Conservation (phyloP, 2,797 vertebrate species). For the Merluccius polli region DNA sequence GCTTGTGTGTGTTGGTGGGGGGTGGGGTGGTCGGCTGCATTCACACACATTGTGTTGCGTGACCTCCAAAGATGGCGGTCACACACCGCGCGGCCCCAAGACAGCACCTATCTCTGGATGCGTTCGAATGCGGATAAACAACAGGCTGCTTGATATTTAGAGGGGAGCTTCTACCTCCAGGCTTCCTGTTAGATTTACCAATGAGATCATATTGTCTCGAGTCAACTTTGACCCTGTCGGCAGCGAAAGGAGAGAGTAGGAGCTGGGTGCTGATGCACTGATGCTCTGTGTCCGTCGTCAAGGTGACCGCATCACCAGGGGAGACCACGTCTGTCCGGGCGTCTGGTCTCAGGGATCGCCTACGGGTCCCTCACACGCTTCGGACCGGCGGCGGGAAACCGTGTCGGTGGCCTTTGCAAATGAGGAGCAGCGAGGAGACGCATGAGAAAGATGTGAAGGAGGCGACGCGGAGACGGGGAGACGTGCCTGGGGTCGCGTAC, state of each 20-base stretch:
- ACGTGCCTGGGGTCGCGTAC: constrained; percentile 1
- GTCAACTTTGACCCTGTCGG: constrained; percentile 50
- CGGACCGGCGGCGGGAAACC: constrained; percentile 39
- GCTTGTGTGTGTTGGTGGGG: constrained; percentile 9
- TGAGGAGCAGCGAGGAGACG: constrained; percentile 47
- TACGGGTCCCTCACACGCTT: constrained; percentile 13
- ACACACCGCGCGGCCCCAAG: constrained; percentile 34
- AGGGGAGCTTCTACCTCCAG: constrained; percentile 19
- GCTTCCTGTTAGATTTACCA: constrained; percentile 45
- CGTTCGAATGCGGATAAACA: constrained; percentile 10
- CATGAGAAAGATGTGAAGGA: constrained; percentile 29
- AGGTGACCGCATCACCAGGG: constrained; percentile 38
- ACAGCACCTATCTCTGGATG: constrained; percentile 12
- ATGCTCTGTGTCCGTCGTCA: constrained; percentile 38
- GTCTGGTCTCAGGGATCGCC: constrained; percentile 11
- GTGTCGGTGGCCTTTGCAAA: constrained; percentile 60
- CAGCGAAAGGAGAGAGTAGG: constrained; percentile 1
- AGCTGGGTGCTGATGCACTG: constrained; percentile 10
- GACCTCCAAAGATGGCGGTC: constrained; percentile 39
- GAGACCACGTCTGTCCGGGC: constrained; percentile 36
- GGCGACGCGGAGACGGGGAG: constrained; percentile 39
- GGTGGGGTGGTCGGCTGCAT: not conserved
- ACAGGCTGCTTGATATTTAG: constrained; percentile 39
- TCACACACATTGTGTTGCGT: constrained; percentile 12
- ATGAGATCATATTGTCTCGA: constrained; percentile 55